Conservation (phyloP, 2,797 vertebrate genomes). For the Rhinichthys osculus region DNA sequence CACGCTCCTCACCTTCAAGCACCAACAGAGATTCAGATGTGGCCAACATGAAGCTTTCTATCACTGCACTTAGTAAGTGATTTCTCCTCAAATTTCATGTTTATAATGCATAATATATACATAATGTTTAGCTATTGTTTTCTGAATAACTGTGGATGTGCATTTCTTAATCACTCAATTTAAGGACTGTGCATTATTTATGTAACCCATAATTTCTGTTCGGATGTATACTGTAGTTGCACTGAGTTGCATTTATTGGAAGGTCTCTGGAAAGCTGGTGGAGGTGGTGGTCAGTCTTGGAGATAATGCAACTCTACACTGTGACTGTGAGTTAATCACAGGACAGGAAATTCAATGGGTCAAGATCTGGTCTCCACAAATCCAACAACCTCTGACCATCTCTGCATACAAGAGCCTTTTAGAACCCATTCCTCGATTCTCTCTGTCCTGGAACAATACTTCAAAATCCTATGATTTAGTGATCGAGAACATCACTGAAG, state of each 20-base stretch:
- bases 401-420: background rate
- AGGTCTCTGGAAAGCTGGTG: constrained; percentile 1
- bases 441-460: background rate
- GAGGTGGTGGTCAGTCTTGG: constrained; percentile 31
- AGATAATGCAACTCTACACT: constrained; percentile 31
- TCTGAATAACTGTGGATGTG: background rate
- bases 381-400: constrained; percentile 24
- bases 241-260: constrained; percentile 6
- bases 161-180: background rate
- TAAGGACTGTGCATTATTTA: background rate
- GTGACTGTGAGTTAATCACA: background rate
- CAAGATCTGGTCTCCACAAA: constrained; percentile 26
- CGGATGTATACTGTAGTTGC: background rate
- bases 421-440: constrained; percentile 7
- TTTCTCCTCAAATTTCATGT: background rate
- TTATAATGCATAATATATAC: background rate
- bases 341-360: constrained; percentile 21
- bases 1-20: background rate
- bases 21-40: constrained; percentile 26
- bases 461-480: constrained; percentile 10
- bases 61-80: constrained; percentile 27
- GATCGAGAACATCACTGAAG: constrained; percentile 42
- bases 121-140: background rate
- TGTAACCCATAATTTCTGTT: background rate
- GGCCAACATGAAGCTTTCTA: constrained; percentile 9